A percentile compares a stretch with the other conserved stretches of the same genome.
These are phyloP conservation scores for Dendrophyllia cribrosa DNA, from an alignment of 64 coral and sea anemone genomes.

Conservation along the genomic window DNA sequence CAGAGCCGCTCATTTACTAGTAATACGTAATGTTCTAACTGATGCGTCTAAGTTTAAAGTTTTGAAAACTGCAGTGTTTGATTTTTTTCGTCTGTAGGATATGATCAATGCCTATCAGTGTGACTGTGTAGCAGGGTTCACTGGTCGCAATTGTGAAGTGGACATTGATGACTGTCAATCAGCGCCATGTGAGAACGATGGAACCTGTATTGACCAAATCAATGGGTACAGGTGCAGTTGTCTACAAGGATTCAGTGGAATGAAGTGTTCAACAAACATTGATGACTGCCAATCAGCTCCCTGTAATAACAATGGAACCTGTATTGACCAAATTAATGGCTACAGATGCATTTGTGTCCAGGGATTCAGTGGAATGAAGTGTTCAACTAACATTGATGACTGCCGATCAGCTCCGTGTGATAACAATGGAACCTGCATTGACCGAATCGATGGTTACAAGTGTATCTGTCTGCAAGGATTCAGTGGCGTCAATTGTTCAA, in stretches of 20 bases:
- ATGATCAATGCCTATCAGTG: constrained; percentile 77
- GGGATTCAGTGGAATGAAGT: too few relatives aligned
- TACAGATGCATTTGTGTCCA: too few relatives aligned
- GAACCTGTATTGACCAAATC: constrained; percentile 82
- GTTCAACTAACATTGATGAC: constrained; percentile 73
- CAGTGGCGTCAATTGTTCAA: constrained; percentile 67
- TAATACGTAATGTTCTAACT: too few relatives aligned
- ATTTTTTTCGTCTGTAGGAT: constrained; percentile 40
- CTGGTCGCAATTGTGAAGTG: constrained; percentile 84
- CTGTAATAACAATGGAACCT: too few relatives aligned
- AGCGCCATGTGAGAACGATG: constrained; percentile 83
- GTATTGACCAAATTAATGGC: too few relatives aligned
- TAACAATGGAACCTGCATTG: constrained; percentile 87
- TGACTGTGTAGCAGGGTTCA: constrained; percentile 77
- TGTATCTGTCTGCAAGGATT: constrained; percentile 84
- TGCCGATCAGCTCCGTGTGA: constrained; percentile 75
- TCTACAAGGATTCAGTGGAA: constrained; percentile 75
- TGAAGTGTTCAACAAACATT: constrained; percentile 73
- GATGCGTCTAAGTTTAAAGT: too few relatives aligned
- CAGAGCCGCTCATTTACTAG: too few relatives aligned
- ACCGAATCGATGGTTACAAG: constrained; percentile 77
- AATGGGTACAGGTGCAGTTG: constrained; percentile 85
- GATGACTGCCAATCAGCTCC: not conserved
- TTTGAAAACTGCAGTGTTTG: not conserved
- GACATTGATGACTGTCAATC: constrained; percentile 87